Evolutionary conservation across 2,888 invertebrate genomes (phyloP).

Genomic region (Eulithis prunata): DNA sequence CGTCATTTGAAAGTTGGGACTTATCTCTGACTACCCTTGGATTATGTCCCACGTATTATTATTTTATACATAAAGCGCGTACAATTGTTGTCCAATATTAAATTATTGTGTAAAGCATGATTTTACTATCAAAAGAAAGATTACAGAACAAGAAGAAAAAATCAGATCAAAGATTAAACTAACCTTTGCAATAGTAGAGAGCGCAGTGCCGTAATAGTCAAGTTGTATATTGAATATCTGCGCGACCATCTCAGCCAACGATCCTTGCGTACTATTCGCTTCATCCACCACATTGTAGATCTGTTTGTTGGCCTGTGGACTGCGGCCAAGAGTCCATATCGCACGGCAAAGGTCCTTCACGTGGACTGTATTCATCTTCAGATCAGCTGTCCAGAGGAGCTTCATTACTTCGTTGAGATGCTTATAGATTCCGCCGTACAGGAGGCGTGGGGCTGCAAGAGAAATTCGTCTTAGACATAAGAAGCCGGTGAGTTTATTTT

Average conservation of each 20-base stretch:
- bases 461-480: neutral
- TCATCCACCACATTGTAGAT: constrained; percentile 93
- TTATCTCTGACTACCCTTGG: no score
- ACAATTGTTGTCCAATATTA: neutral
- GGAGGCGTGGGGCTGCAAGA: constrained; percentile 89
- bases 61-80: no score
- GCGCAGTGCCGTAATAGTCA: constrained; percentile 93
- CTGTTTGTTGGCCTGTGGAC: constrained; percentile 82
- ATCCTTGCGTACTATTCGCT: constrained; percentile 93
- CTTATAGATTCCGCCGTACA: constrained; percentile 95
- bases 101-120: no score
- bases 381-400: constrained; percentile 93
- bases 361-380: constrained; percentile 95
- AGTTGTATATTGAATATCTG: constrained; percentile 94
- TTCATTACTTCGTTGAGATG: constrained; percentile 96
- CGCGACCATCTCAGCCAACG: constrained; percentile 90
- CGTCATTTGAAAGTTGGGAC: no score
- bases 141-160: neutral
- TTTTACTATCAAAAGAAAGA: neutral
- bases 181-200: constrained; percentile 92
- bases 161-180: neutral
- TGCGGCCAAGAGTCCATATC: constrained; percentile 88
- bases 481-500: no score
- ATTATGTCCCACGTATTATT: no score
- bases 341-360: constrained; percentile 93